A percentile compares a stretch with the other conserved stretches of the same genome.
phyloP scores from a whole-genome alignment of 2,113 vertebrate genomes.

The Colius striatus region DNA sequence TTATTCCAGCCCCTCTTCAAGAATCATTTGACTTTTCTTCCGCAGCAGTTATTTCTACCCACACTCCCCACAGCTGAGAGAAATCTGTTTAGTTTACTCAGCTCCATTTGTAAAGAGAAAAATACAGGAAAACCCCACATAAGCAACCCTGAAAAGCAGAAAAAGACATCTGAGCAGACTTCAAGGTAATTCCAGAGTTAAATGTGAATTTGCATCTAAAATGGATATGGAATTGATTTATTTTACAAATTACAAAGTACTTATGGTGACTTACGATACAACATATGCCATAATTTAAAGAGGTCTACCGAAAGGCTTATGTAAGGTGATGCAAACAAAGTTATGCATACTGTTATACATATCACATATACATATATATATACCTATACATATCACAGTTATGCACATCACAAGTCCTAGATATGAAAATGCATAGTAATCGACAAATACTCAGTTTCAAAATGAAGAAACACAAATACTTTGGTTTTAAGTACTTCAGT shows the following conservation, averaged over 20 bases:
- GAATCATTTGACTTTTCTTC: conserved; percentile 3
- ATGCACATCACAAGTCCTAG: background rate
- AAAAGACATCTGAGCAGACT: background rate
- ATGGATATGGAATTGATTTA: background rate
- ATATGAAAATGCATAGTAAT: background rate
- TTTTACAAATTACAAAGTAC: background rate
- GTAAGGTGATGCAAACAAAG: background rate
- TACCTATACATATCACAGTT: too few relatives aligned
- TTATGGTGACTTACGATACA: background rate
- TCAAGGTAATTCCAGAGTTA: background rate
- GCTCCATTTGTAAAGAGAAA: background rate
- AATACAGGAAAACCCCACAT: background rate
- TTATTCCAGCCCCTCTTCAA: conserved; percentile 14
- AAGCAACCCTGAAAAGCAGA: background rate
- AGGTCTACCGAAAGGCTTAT: background rate
- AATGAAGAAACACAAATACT: background rate
- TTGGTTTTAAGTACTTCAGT: background rate
- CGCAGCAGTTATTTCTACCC: background rate
- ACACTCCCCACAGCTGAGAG: background rate
- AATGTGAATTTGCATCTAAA: background rate
- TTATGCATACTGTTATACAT: background rate
- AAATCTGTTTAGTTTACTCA: background rate
- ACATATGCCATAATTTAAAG: background rate
- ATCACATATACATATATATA: too few relatives aligned
- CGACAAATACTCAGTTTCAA: background rate